Percentiles rank a stretch among this genome's conserved stretches.
Evolutionary conservation across 1,140 invertebrate species (phyloP).

Genomic region (Campoletis sonorensis): DNA sequence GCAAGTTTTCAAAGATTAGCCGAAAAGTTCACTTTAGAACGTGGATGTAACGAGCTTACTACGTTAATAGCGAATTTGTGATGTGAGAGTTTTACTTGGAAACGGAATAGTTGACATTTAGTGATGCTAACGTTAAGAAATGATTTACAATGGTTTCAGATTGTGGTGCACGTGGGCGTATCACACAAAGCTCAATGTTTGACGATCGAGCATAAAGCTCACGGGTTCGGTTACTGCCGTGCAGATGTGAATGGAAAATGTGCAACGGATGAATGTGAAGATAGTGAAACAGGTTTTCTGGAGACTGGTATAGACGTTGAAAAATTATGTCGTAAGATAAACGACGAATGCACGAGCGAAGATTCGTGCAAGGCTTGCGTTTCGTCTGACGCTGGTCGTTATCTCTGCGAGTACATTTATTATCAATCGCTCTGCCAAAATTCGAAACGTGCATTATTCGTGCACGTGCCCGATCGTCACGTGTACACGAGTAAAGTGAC

Average conservation of each 20-base stretch:
- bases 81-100: too few species aligned
- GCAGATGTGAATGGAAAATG: conserved; percentile 74
- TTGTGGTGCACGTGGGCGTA: conserved; percentile 83
- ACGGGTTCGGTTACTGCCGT: conserved; percentile 77
- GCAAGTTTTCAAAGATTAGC: too few species aligned
- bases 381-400: conserved; percentile 78
- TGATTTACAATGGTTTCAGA: conserved; percentile 66
- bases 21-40: too few species aligned
- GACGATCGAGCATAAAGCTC: conserved; percentile 79
- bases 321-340: conserved; percentile 72
- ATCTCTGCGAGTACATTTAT: conserved; percentile 83
- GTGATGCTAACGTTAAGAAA: background rate
- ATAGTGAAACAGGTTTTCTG: conserved; percentile 57
- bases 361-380: conserved; percentile 62
- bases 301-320: conserved; percentile 71
- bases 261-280: conserved; percentile 67
- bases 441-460: conserved; percentile 78
- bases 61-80: too few species aligned
- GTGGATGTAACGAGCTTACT: too few species aligned
- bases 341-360: conserved; percentile 62
- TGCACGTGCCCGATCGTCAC: conserved; percentile 81
- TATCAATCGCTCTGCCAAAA: conserved; percentile 80
- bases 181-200: conserved; percentile 76
- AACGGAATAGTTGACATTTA: too few species aligned
- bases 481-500: conserved; percentile 76